Evolutionary conservation across 2,888 invertebrate genomes (phyloP).

Genomic region (Parnassius apollo): DNA sequence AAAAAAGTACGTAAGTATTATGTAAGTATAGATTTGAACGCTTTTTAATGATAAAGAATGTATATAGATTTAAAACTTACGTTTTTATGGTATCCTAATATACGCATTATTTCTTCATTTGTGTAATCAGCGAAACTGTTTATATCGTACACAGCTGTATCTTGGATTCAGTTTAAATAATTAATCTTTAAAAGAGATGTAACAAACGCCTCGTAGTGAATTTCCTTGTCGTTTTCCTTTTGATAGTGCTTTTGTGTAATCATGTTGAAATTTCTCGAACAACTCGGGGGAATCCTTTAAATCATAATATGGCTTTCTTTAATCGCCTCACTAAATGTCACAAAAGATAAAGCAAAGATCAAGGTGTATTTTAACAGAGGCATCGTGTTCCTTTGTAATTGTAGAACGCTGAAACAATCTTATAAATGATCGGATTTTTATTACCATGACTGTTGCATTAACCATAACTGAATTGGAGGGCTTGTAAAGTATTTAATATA

Average conservation of each 20-base stretch:
- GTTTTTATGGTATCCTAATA: not conserved
- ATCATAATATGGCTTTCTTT: slow-evolving; percentile 10
- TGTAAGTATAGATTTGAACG: too few species aligned
- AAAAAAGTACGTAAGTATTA: too few species aligned
- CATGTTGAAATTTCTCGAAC: slow-evolving; percentile 14
- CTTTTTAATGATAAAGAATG: too few species aligned
- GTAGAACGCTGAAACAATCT: not conserved
- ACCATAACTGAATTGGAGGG: too few species aligned
- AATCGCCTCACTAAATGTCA: not conserved
- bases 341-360: not conserved
- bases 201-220: slow-evolving; percentile 14
- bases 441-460: too few species aligned
- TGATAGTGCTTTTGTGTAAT: slow-evolving; percentile 18
- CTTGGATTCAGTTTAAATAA: slow-evolving; percentile 17
- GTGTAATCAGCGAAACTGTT: slow-evolving; percentile 14
- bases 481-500: too few species aligned
- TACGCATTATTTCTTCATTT: not conserved
- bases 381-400: slow-evolving; percentile 2
- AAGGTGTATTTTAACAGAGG: slow-evolving; percentile 3
- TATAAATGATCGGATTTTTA: not conserved
- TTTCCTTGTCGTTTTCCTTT: slow-evolving; percentile 5
- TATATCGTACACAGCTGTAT: slow-evolving; percentile 5
- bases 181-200: slow-evolving; percentile 10
- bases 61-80: slow-evolving; percentile 8
- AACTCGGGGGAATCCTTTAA: slow-evolving; percentile 4